These are phyloP conservation scores for Drosophila nigromelanica DNA, from an alignment of 1,140 invertebrate species.

Conservation along the genomic window DNA sequence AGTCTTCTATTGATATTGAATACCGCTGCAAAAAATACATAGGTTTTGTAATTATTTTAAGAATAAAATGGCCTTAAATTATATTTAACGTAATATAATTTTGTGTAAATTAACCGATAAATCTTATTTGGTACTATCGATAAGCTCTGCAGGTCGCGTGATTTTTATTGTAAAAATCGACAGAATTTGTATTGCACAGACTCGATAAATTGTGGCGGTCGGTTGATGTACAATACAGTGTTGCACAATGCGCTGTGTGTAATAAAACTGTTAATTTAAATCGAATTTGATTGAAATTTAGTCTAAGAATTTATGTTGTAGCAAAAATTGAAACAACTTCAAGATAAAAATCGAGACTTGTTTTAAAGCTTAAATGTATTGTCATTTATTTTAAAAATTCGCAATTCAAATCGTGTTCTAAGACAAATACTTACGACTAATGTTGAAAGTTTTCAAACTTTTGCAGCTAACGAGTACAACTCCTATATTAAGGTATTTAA, in stretches of 20 bases:
- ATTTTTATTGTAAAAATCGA: background rate
- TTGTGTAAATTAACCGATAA: background rate
- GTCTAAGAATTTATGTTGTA: too few relatives aligned
- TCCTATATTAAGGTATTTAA: slow-evolving; percentile 27
- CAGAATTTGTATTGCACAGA: background rate
- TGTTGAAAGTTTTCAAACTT: slow-evolving; percentile 46
- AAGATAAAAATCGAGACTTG: background rate
- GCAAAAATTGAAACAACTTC: too few relatives aligned
- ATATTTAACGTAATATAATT: too few relatives aligned
- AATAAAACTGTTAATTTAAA: background rate
- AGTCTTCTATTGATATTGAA: slow-evolving; percentile 26
- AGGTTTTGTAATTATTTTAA: slow-evolving; percentile 21
- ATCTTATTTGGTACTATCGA: background rate
- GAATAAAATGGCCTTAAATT: slow-evolving; percentile 1
- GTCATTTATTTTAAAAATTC: slow-evolving; percentile 74
- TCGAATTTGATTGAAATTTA: too few relatives aligned
- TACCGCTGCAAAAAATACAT: slow-evolving; percentile 15
- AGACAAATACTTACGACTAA: slow-evolving; percentile 46
- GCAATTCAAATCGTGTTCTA: slow-evolving; percentile 53
- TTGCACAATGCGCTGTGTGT: background rate
- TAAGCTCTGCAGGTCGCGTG: background rate
- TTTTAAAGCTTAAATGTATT: slow-evolving; percentile 62
- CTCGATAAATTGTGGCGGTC: slow-evolving; percentile 31
- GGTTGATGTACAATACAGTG: background rate
- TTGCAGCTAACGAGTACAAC: slow-evolving; percentile 55